A percentile compares a stretch with the other conserved stretches of the same genome.
Evolutionary conservation across 64 coral and sea anemone species (phyloP).

Genomic region (Montipora sp.): DNA sequence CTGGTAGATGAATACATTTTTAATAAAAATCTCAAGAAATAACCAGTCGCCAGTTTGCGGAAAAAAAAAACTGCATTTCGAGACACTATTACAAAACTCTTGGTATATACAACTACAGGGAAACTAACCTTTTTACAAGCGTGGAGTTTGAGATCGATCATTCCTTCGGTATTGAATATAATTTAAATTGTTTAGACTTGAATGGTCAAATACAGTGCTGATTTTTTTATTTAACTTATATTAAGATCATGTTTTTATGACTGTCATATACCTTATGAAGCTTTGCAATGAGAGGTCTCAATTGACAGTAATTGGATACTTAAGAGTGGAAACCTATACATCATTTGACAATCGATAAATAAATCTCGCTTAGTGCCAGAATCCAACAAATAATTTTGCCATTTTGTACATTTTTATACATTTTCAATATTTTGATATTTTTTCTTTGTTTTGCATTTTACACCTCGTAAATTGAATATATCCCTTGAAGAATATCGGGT

Average conservation of each 20-base stretch:
- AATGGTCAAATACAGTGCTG: background rate
- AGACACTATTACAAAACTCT: constrained; percentile 42
- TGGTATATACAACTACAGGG: constrained; percentile 26
- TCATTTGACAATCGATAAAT: constrained; percentile 13
- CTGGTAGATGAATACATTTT: constrained; percentile 21
- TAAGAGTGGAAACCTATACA: constrained; percentile 1
- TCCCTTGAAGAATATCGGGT: background rate
- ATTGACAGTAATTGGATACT: background rate
- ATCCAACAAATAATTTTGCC: constrained; percentile 4
- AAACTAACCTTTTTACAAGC: constrained; percentile 22
- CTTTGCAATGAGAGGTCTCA: background rate
- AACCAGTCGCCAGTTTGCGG: background rate
- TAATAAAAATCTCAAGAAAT: constrained; percentile 24
- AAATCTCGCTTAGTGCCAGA: constrained; percentile 30
- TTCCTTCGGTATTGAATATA: background rate
- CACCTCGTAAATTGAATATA: background rate
- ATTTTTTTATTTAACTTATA: constrained; percentile 17
- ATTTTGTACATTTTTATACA: constrained; percentile 60
- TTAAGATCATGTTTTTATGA: background rate
- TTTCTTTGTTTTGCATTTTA: constrained; percentile 10
- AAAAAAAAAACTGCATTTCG: background rate
- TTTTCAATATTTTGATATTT: constrained; percentile 56
- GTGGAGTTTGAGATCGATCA: background rate
- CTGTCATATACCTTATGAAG: background rate
- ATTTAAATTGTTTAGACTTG: background rate